These are phyloP conservation scores for Cynodonichthys magdalenae DNA, from an alignment of 2,797 vertebrate species.

Conservation along the genomic window DNA sequence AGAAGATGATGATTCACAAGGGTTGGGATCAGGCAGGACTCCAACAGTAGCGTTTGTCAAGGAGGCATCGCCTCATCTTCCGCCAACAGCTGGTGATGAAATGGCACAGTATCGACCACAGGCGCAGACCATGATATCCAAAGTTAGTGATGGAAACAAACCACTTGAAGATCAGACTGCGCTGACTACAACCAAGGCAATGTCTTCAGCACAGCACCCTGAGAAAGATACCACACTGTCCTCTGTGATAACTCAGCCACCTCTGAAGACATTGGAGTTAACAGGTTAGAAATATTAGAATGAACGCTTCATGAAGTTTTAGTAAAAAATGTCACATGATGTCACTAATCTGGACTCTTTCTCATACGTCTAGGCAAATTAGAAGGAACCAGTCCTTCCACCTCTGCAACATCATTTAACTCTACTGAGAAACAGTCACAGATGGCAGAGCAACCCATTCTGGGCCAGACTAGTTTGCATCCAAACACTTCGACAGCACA, in stretches of 20 bases:
- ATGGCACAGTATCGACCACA: constrained; percentile 64
- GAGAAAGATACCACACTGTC: constrained; percentile 34
- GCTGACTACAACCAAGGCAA: constrained; percentile 40
- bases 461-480: constrained; percentile 27
- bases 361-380: constrained; percentile 47
- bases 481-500: constrained; percentile 40
- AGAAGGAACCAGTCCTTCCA: constrained; percentile 35
- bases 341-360: constrained; percentile 14
- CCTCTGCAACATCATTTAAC: constrained; percentile 27
- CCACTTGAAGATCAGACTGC: constrained; percentile 24
- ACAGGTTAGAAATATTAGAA: constrained; percentile 62
- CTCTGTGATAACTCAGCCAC: constrained; percentile 28
- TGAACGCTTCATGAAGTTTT: not conserved
- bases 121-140: constrained; percentile 57
- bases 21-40: constrained; percentile 59
- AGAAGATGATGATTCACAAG: constrained; percentile 50
- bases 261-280: constrained; percentile 27
- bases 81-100: constrained; percentile 44
- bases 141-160: constrained; percentile 29
- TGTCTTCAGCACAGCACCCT: constrained; percentile 24
- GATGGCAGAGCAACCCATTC: constrained; percentile 23
- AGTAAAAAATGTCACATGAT: not conserved
- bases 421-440: constrained; percentile 27
- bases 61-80: constrained; percentile 37
- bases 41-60: constrained; percentile 26